Evolutionary conservation across 2,888 invertebrate species (phyloP), one percentile per base, ranked within the genome.

Genomic region (Copidosoma aretas): DNA sequence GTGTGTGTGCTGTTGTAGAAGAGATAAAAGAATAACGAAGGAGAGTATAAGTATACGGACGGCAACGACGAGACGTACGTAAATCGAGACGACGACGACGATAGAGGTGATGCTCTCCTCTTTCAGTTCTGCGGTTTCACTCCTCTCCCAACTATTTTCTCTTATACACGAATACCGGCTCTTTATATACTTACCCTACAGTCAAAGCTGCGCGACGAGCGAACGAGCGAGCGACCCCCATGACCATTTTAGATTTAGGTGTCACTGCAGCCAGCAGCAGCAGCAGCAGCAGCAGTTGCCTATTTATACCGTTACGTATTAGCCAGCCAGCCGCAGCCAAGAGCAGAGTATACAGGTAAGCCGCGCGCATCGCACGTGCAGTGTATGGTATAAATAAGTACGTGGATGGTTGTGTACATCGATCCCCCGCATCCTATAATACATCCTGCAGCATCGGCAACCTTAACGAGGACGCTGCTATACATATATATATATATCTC

Each of bases 161-260:
- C 41, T 8, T 14, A 14, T 41, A 41, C 41, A 41, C 14, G 14
- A 10, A 41, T 41, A 41, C 41, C 14, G 41, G 10, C 41, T 8
- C 41, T 32, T 5, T 32, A 32, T 32, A 32, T 32, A 8, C 32
- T 32, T 8, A 32, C 19, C 43, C 59, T n/a, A 52, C 53, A 52
- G 64, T 52, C 51, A 21, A 10, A 8, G 22, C 58, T 54, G 39
- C 61, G n/a, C n/a, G n/a, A n/a, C 19, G 25, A 32, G 43, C 5
- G 39, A 10, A 22, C 43, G 41, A 49, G 15, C 14, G 41, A 39
- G 43, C 67, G 73, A 76, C 70, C 73, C 71, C 71, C 63, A 71
- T 73, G 73, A 71, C 67, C 73, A 72, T 75, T 73, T 64, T 60
- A 64, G 72, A 72, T 70, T 73, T 65, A 68, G 68, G 70, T 67